Percentiles rank a stretch among this genome's conserved stretches.
Evolutionary conservation across 2,113 vertebrate species (phyloP).

Genomic region (Synchiropus splendidus): DNA sequence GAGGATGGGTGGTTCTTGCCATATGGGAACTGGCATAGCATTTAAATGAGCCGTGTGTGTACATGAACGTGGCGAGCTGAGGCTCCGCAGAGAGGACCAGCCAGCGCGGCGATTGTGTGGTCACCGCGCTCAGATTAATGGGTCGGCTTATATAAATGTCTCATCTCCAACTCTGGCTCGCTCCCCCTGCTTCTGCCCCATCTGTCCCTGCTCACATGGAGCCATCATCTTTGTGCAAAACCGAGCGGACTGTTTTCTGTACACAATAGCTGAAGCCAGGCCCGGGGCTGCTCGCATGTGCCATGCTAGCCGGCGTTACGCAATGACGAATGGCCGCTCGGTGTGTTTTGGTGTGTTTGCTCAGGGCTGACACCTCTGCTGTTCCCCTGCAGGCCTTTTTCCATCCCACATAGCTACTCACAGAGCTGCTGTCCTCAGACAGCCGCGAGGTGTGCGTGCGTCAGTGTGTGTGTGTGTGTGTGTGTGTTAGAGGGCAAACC

Average conservation of each 20-base stretch:
- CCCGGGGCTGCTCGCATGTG: too few relatives aligned
- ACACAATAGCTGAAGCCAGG: too few relatives aligned
- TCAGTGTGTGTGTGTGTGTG: not conserved
- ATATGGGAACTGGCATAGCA: conserved; percentile 28
- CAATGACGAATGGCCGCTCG: conserved; percentile 11
- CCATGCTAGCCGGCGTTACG: not conserved
- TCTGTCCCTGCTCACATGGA: conserved; percentile 18
- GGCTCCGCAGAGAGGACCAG: conserved; percentile 13
- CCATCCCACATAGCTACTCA: conserved; percentile 38
- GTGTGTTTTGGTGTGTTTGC: conserved; percentile 4
- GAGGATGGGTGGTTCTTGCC: conserved; percentile 19
- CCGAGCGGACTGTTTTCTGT: too few relatives aligned
- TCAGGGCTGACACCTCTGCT: conserved; percentile 24
- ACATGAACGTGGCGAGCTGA: conserved; percentile 4
- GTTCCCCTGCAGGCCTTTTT: conserved; percentile 38
- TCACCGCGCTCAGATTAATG: conserved; percentile 24
- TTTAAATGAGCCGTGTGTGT: conserved; percentile 31
- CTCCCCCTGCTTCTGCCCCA: conserved; percentile 17
- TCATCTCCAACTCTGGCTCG: conserved; percentile 2
- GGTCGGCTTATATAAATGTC: conserved; percentile 28
- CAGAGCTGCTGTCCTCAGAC: conserved; percentile 27
- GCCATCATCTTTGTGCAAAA: conserved; percentile 1
- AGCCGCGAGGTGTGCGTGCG: conserved; percentile 31
- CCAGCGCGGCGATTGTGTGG: conserved; percentile 16
- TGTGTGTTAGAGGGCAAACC: conserved; percentile 5